Conservation (phyloP, 2,888 invertebrate genomes). For the Sycophila texana region DNA sequence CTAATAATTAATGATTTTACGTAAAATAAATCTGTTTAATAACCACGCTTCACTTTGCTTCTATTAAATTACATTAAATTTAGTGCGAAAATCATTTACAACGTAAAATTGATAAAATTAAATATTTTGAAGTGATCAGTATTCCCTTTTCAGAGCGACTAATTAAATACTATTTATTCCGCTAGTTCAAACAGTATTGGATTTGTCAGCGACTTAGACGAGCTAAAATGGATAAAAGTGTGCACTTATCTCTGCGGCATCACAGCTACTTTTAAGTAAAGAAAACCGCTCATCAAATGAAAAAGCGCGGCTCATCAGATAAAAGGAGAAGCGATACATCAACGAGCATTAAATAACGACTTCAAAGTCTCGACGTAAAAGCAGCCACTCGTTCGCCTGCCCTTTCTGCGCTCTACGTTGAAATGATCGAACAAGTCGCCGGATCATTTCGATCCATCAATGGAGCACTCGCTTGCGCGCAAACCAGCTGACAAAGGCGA, state of each 20-base stretch:
- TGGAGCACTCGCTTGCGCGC: background rate
- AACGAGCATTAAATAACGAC: conserved; percentile 13
- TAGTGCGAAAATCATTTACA: too few relatives aligned
- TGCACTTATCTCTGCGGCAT: conserved; percentile 2
- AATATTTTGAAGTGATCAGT: too few relatives aligned
- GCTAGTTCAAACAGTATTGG: too few relatives aligned
- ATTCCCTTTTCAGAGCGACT: too few relatives aligned
- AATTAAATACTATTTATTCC: too few relatives aligned
- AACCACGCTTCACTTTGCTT: too few relatives aligned
- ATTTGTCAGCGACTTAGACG: background rate
- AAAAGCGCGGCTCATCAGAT: background rate
- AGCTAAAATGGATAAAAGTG: conserved; percentile 12
- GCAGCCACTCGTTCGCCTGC: background rate
- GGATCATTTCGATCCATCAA: conserved; percentile 39
- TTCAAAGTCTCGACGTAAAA: conserved; percentile 4
- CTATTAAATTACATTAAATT: too few relatives aligned
- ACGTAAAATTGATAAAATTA: too few relatives aligned
- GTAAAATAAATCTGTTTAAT: too few relatives aligned
- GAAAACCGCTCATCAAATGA: background rate
- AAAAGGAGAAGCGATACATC: background rate
- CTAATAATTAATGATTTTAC: too few relatives aligned
- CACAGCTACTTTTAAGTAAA: conserved; percentile 5
- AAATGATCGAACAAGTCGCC: conserved; percentile 33
- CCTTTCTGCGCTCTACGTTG: background rate
- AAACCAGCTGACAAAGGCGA: conserved; percentile 31